Conservation (phyloP, 2,888 invertebrate species). For the Pristionchus arcanus region DNA sequence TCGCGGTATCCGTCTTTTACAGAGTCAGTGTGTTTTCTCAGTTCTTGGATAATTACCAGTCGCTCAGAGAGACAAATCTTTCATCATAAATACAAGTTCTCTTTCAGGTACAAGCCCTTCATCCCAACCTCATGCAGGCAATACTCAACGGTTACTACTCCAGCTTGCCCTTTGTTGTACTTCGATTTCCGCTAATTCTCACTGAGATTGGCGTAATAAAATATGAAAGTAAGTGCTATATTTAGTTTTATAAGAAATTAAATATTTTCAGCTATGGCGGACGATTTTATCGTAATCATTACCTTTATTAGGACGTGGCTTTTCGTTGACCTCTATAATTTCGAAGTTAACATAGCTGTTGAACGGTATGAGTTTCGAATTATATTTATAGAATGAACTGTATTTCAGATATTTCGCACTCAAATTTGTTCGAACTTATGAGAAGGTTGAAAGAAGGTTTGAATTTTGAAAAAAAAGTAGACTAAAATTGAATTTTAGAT, state of each 20-base stretch:
- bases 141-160: neutral
- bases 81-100: neutral
- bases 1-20: neutral
- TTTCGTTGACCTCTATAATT: slow-evolving; percentile 5
- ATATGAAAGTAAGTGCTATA: neutral
- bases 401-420: neutral
- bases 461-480: neutral
- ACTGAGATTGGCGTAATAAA: neutral
- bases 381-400: neutral
- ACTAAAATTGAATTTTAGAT: neutral
- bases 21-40: neutral
- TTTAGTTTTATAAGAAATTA: neutral
- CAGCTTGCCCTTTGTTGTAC: neutral
- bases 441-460: neutral
- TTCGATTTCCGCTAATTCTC: neutral
- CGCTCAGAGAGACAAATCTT: neutral
- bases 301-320: neutral
- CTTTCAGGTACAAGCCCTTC: neutral
- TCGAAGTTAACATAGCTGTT: neutral
- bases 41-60: too few relatives aligned
- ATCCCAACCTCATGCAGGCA: neutral
- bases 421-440: neutral
- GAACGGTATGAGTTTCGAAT: neutral
- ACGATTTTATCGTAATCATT: neutral
- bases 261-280: neutral